Percentiles rank a stretch among this genome's conserved stretches.
Conservation (phyloP, 2,113 vertebrate genomes). For the Pongo pygmaeus region DNA sequence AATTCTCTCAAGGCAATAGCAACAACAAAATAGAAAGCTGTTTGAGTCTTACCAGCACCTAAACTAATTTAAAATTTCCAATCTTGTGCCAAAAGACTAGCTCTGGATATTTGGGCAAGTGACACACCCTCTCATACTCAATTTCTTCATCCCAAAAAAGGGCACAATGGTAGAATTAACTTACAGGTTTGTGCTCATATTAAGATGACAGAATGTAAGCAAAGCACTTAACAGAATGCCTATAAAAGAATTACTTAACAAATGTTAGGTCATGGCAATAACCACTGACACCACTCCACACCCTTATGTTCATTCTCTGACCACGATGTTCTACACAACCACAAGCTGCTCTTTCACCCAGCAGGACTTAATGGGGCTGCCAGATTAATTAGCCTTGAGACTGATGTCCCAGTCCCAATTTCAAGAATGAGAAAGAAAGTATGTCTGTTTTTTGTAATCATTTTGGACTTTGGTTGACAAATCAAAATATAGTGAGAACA, state of each 20-base stretch:
- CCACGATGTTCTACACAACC: neutral
- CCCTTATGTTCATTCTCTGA: neutral
- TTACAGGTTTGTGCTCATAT: neutral
- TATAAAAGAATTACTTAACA: neutral
- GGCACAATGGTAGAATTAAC: neutral
- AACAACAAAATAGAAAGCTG: neutral
- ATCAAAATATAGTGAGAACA: neutral
- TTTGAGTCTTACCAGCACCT: neutral
- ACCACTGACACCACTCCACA: too few species aligned
- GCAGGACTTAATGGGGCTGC: rapidly evolving
- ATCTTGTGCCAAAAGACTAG: neutral
- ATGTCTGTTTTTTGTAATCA: neutral
- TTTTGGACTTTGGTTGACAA: neutral
- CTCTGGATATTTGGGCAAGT: neutral
- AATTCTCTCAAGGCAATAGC: neutral
- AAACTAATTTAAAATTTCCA: neutral
- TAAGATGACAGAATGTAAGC: neutral
- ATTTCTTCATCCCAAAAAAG: neutral
- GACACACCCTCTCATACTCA: neutral
- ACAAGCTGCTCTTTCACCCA: neutral
- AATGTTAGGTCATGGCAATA: neutral
- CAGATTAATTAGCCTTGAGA: neutral
- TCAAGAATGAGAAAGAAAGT: neutral
- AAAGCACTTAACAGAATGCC: neutral
- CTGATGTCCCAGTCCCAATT: neutral